Evolutionary conservation across 1,140 invertebrate species (phyloP).

Genomic region (Drosophila prosaltans): DNA sequence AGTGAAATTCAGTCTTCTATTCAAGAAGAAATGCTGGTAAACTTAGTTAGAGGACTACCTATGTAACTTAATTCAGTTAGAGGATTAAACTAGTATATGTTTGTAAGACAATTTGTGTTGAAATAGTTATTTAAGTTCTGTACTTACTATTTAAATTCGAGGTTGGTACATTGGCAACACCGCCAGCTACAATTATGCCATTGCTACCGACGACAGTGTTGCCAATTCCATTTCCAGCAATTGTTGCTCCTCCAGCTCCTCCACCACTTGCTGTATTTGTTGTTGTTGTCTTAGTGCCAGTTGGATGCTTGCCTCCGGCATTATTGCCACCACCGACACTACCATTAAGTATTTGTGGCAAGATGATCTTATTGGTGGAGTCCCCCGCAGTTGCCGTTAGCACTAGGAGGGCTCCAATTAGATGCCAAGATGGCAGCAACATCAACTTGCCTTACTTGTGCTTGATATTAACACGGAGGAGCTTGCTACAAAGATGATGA

Average conservation of each 20-base stretch:
- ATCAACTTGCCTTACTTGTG: conserved; percentile 79
- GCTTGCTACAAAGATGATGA: conserved; percentile 4
- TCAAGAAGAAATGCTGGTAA: too few relatives aligned
- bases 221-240: conserved; percentile 44
- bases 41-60: too few relatives aligned
- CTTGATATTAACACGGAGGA: conserved; percentile 10
- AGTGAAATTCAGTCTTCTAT: too few relatives aligned
- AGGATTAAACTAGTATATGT: too few relatives aligned
- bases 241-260: conserved; percentile 30
- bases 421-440: conserved; percentile 79
- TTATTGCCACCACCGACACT: conserved; percentile 27
- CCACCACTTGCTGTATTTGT: conserved; percentile 24
- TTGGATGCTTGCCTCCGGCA: conserved; percentile 49
- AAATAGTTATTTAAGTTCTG: too few relatives aligned
- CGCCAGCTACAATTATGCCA: conserved; percentile 73
- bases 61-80: too few relatives aligned
- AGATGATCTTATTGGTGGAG: conserved; percentile 80
- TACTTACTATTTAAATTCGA: conserved; percentile 81
- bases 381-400: conserved; percentile 81
- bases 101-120: too few relatives aligned
- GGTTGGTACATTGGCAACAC: conserved; percentile 67
- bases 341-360: conserved; percentile 71
- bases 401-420: conserved; percentile 82
- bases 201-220: conserved; percentile 71
- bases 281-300: conserved; percentile 42